Evolutionary conservation across 2,797 vertebrate species (phyloP).

Genomic region (Eulemur albifrons): DNA sequence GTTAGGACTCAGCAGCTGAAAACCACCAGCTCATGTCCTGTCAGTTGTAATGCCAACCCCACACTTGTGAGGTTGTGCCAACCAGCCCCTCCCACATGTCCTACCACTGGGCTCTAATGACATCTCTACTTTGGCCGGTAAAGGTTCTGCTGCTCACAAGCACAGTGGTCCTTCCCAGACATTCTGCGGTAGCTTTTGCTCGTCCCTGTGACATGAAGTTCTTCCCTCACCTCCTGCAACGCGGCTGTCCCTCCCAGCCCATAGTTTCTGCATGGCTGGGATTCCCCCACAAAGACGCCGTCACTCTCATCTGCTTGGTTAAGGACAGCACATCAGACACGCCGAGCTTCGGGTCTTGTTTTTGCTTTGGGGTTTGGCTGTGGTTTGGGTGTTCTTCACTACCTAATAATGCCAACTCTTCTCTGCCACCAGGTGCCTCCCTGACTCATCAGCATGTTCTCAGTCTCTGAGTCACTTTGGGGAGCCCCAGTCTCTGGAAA

Average conservation of each 20-base stretch:
- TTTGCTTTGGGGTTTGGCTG: no score
- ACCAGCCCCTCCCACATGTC: not conserved
- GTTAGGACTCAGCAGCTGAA: not conserved
- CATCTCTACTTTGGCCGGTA: not conserved
- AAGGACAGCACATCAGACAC: accelerated
- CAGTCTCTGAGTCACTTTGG: not conserved
- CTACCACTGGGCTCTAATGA: not conserved
- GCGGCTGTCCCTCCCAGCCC: not conserved
- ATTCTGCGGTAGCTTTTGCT: accelerated
- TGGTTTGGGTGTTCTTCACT: no score
- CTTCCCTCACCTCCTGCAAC: not conserved
- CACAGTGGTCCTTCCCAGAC: no score
- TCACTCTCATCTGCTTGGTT: accelerated
- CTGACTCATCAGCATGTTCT: not conserved
- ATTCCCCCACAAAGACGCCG: no score
- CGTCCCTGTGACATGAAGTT: no score
- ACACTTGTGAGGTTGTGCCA: not conserved
- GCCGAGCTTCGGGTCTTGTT: not conserved
- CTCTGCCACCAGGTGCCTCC: no score
- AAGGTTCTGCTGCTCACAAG: not conserved
- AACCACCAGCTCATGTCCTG: accelerated
- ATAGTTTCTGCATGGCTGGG: not conserved
- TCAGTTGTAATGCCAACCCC: not conserved
- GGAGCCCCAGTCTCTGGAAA: not conserved
- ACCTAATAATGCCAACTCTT: no score